Percentiles rank a stretch among this genome's conserved stretches.
These are phyloP conservation scores for Diachasmimorpha longicaudata DNA, from an alignment of 1,140 invertebrate species.

Conservation along the genomic window DNA sequence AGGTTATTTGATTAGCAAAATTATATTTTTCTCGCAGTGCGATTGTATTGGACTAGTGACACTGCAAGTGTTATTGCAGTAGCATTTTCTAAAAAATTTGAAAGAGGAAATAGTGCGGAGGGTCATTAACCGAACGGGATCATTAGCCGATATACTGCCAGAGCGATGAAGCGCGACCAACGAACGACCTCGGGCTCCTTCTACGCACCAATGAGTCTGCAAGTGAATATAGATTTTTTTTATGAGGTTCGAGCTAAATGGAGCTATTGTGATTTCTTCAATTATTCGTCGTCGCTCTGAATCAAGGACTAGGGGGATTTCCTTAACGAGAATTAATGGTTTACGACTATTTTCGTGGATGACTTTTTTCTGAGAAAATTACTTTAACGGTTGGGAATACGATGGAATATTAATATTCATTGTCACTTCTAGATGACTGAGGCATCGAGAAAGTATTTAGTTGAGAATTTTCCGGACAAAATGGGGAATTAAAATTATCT, in stretches of 20 bases:
- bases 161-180: constrained; percentile 24
- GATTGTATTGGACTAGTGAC: not conserved
- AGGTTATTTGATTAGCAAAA: too few relatives aligned
- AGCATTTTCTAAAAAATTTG: not conserved
- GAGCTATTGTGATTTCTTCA: not conserved
- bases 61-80: not conserved
- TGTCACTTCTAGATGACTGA: too few relatives aligned
- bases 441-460: too few relatives aligned
- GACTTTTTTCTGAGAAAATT: too few relatives aligned
- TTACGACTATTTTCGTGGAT: too few relatives aligned
- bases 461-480: too few relatives aligned
- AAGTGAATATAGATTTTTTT: constrained; percentile 5
- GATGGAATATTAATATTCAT: too few relatives aligned
- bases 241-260: not conserved
- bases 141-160: constrained; percentile 28
- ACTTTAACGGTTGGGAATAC: too few relatives aligned
- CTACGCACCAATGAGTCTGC: not conserved
- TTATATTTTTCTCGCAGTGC: too few relatives aligned
- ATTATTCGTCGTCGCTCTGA: not conserved
- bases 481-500: too few relatives aligned
- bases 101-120: not conserved
- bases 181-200: constrained; percentile 22
- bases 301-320: not conserved
- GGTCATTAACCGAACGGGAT: constrained; percentile 31
- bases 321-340: too few relatives aligned